Evolutionary conservation across 1,140 invertebrate genomes (phyloP).

Genomic region (Pollicipes pollicipes): DNA sequence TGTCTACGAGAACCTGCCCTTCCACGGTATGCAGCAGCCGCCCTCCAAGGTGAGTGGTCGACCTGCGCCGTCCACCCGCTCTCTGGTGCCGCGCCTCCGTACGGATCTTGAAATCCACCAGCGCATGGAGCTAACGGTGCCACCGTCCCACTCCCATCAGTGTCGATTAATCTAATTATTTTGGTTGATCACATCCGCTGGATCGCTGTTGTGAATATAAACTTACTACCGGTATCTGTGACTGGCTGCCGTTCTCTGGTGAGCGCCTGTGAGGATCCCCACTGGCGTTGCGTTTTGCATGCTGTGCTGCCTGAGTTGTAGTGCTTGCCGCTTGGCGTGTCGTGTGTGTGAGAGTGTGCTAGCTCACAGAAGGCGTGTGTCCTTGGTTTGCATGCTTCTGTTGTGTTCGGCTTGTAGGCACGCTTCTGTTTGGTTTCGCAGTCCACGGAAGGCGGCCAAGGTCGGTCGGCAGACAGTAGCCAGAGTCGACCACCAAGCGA

Average conservation of each 20-base stretch:
- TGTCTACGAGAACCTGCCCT: conserved; percentile 82
- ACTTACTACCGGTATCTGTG: background rate
- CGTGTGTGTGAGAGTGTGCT: conserved; percentile 9
- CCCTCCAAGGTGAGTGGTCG: conserved; percentile 61
- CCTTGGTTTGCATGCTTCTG: background rate
- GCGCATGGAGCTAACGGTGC: conserved; percentile 11
- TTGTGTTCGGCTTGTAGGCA: conserved; percentile 8
- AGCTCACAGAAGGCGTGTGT: background rate
- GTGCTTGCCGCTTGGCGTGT: background rate
- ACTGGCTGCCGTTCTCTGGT: no score
- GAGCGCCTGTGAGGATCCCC: no score
- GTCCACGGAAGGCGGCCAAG: conserved; percentile 10
- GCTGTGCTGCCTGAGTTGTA: background rate
- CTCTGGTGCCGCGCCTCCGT: background rate
- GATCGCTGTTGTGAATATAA: background rate
- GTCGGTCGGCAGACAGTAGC: conserved; percentile 8
- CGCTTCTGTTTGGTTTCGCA: conserved; percentile 13
- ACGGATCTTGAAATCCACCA: background rate
- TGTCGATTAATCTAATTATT: conserved; percentile 5
- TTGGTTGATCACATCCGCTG: background rate
- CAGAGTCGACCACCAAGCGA: conserved; percentile 29
- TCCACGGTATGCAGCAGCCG: conserved; percentile 74
- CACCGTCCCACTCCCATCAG: background rate
- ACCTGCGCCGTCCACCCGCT: background rate
- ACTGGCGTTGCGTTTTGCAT: background rate